Evolutionary conservation across 2,888 invertebrate species (phyloP).

Genomic region (Rhaphigaster nebulosa): DNA sequence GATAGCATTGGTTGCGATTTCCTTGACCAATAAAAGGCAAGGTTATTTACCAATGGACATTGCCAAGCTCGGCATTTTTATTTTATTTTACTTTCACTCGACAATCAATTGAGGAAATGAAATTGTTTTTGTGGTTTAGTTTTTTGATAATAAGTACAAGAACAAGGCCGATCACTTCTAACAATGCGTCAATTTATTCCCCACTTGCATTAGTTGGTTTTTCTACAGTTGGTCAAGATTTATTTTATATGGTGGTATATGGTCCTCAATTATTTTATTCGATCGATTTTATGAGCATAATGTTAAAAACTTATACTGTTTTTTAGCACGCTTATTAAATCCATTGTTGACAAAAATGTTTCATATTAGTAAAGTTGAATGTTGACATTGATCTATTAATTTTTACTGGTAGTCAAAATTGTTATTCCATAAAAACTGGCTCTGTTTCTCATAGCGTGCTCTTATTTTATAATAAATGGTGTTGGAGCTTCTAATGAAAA

Average conservation of each 20-base stretch:
- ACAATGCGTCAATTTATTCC: background rate
- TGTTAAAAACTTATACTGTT: background rate
- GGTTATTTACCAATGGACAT: slow-evolving; percentile 31
- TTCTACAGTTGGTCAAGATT: background rate
- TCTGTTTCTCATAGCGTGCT: too few relatives aligned
- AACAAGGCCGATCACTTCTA: background rate
- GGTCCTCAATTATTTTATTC: background rate
- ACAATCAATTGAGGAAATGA: background rate
- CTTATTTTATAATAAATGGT: too few relatives aligned
- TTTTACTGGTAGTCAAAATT: too few relatives aligned
- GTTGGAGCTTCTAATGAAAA: too few relatives aligned
- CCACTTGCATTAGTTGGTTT: background rate
- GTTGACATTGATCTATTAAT: too few relatives aligned
- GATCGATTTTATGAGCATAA: background rate
- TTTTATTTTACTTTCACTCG: slow-evolving; percentile 21
- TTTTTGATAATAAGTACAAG: background rate
- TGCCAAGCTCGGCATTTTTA: slow-evolving; percentile 2
- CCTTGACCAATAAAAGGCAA: slow-evolving; percentile 25
- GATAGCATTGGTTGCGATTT: background rate
- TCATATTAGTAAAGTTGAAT: too few relatives aligned
- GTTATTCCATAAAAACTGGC: too few relatives aligned
- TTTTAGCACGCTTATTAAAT: too few relatives aligned
- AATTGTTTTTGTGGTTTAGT: slow-evolving; percentile 4
- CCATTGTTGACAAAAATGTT: too few relatives aligned
- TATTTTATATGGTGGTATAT: background rate